phyloP scores from a whole-genome alignment of 2,888 invertebrate species.

The Steinernema hermaphroditum region DNA sequence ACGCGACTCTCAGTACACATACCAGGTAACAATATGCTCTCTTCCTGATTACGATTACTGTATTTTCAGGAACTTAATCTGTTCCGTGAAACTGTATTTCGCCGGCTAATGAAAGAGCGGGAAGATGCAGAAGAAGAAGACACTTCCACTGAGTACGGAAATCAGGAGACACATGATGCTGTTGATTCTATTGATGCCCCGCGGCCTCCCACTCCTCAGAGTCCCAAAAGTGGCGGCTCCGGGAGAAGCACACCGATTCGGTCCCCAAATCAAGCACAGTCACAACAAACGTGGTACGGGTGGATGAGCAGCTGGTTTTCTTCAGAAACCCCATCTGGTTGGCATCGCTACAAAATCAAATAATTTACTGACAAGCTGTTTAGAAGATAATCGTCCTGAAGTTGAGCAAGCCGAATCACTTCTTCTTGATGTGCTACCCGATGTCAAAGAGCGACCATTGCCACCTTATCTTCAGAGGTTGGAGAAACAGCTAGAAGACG shows the following conservation, averaged over 20 bases:
- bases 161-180: slow-evolving; percentile 3
- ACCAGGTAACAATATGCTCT: slow-evolving; percentile 45
- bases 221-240: no score
- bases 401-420: slow-evolving; percentile 41
- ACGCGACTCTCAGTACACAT: slow-evolving; percentile 70
- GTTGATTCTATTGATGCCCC: no score
- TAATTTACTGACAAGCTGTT: no score
- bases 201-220: no score
- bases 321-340: slow-evolving; percentile 25
- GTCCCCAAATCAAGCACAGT: no score
- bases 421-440: slow-evolving; percentile 44
- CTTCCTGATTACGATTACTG: not conserved
- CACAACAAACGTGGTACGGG: slow-evolving; percentile 47
- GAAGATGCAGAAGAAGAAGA: slow-evolving; percentile 43
- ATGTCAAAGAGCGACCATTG: slow-evolving; percentile 36
- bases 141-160: not conserved
- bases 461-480: slow-evolving; percentile 43
- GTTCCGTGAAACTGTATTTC: slow-evolving; percentile 62
- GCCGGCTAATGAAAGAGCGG: slow-evolving; percentile 49
- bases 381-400: slow-evolving; percentile 24
- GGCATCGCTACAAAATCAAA: no score
- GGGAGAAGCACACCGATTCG: no score
- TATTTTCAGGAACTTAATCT: slow-evolving; percentile 53
- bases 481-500: slow-evolving; percentile 57
- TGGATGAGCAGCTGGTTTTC: slow-evolving; percentile 61